phyloP scores from a whole-genome alignment of 2,113 vertebrate genomes.

The Ia io region DNA sequence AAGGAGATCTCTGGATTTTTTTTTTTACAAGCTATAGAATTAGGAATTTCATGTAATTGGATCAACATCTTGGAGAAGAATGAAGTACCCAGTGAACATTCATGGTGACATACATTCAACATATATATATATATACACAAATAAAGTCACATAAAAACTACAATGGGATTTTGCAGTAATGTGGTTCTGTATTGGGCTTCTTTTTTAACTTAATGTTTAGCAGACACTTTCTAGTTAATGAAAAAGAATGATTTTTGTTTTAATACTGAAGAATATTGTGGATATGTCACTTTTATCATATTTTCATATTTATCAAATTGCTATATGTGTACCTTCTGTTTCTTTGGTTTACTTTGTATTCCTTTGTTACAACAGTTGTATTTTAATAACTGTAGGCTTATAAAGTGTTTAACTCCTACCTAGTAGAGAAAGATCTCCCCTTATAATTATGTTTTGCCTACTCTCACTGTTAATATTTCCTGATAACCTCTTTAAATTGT shows the following conservation, averaged over 20 bases:
- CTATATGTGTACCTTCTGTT: background rate
- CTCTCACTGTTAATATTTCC: background rate
- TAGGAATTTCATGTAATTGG: background rate
- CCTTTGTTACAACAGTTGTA: background rate
- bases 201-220: background rate
- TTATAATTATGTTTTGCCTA: background rate
- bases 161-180: background rate
- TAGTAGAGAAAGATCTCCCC: background rate
- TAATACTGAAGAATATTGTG: background rate
- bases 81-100: background rate
- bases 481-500: background rate
- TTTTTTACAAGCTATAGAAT: background rate
- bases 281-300: background rate
- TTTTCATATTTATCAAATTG: background rate
- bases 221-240: background rate
- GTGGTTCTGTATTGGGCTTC: background rate
- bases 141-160: background rate
- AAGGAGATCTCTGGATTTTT: background rate
- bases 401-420: background rate
- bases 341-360: background rate
- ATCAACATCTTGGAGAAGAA: background rate
- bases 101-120: background rate
- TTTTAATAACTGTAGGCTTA: slow-evolving; percentile 3
- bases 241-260: background rate
- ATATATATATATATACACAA: too few relatives aligned